Evolutionary conservation across 2,888 invertebrate genomes (phyloP), one percentile per base, ranked within the genome.

Genomic region (Lepidonotus clava): DNA sequence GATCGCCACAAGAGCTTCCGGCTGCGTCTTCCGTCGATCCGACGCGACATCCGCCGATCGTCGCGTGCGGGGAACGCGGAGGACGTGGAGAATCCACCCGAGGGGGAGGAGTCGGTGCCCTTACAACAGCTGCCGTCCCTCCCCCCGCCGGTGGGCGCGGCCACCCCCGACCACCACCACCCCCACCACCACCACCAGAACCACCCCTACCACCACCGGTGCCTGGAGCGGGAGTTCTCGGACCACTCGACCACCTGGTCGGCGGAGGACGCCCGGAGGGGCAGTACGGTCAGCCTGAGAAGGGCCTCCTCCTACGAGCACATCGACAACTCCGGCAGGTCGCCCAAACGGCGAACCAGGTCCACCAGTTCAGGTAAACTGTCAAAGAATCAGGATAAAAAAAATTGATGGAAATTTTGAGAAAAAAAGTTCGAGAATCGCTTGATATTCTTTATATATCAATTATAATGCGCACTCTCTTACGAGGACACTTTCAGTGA

Each of bases 1-100:
- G 94, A 91, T 90, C 92, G 93, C 24, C 93, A 92, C 87, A 91
- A 92, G 88, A 92, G 92, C 87, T 93, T 94, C 89, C 92, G 92
- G 86, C 90, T 94, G 32, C 92, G 93, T n/a, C 91, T 94, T 83
- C 94, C 93, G 38, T 93, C 93, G 28, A 92, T 94, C 46, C 90
- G 93, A 36, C 90, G 92, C 36, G 93, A 93, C 87, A 90, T 93
- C 61, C 87, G 87, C 24, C 88, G 91, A 32, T 88, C 90, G 41
- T 85, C 51, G 36, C 38, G 71, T 8, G 41, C 38, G 38, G 67
- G 51, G n/a, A 38, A 86, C 38, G 40, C 53, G 11, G 61, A 77
- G n/a, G 87, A 87, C 86, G 86, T 86, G 46, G 87, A 87, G 76
- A 87, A 87, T 41, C 84, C 87, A n/a, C 34, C 71, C 21, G 84